phyloP scores from a whole-genome alignment of 2,888 invertebrate genomes.

The Stegophylla sp. region DNA sequence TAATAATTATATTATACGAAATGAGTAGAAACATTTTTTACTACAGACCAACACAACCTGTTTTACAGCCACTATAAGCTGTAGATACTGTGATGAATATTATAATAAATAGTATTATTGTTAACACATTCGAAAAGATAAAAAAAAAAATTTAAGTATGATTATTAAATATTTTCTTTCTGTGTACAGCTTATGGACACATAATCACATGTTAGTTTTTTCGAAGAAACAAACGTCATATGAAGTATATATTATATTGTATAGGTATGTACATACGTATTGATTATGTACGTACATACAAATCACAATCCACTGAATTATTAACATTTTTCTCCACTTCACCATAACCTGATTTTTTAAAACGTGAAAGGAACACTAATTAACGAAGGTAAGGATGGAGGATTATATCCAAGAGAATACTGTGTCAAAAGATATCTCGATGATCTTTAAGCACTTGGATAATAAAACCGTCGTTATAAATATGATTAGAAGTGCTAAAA shows the following conservation, averaged over 20 bases:
- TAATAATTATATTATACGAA: background rate
- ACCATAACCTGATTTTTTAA: constrained; percentile 34
- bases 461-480: constrained; percentile 12
- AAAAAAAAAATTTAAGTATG: background rate
- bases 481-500: background rate
- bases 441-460: background rate
- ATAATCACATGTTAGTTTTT: too few relatives aligned
- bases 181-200: background rate
- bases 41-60: constrained; percentile 10
- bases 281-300: background rate
- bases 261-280: background rate
- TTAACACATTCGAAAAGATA: background rate
- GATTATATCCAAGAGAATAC: background rate
- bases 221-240: too few relatives aligned
- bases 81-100: background rate
- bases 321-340: constrained; percentile 19
- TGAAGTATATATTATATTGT: background rate
- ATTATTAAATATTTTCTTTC: background rate
- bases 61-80: constrained; percentile 25
- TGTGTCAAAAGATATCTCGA: constrained; percentile 1
- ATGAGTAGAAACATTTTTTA: constrained; percentile 25
- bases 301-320: background rate
- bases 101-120: background rate
- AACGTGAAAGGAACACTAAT: constrained; percentile 23
- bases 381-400: background rate